These are phyloP conservation scores for Tenodera sinensis DNA, from an alignment of 2,888 invertebrate genomes.

Conservation along the genomic window DNA sequence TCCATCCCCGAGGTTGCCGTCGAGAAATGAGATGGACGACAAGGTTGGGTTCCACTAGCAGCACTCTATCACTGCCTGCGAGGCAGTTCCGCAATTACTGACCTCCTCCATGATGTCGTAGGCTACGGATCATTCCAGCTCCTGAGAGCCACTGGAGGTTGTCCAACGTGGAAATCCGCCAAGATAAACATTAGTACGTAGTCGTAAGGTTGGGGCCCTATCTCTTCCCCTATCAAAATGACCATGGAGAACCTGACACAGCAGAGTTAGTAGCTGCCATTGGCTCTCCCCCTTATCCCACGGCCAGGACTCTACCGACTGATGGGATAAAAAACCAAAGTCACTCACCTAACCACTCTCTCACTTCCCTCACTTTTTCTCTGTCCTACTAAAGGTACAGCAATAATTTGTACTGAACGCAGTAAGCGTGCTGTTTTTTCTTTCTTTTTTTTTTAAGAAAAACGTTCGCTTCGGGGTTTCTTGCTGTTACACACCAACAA, in stretches of 20 bases:
- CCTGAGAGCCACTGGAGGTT: background rate
- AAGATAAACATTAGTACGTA: constrained; percentile 1
- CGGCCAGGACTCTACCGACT: background rate
- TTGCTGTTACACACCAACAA: too few species aligned
- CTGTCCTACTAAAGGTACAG: background rate
- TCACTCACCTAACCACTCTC: background rate
- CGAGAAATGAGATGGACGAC: background rate
- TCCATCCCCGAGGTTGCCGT: background rate
- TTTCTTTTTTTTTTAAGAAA: too few species aligned
- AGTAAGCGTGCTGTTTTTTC: background rate
- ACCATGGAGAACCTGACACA: background rate
- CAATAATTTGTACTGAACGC: background rate
- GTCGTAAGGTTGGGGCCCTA: background rate
- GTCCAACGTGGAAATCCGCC: constrained; percentile 14
- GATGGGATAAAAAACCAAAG: background rate
- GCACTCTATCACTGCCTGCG: background rate
- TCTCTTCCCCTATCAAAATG: background rate
- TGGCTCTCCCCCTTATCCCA: background rate
- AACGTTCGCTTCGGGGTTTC: too few species aligned
- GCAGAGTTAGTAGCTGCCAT: background rate
- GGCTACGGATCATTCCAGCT: background rate
- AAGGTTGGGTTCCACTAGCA: background rate
- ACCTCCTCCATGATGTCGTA: background rate
- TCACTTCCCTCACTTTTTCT: background rate
- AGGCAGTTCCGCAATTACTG: background rate